Base-by-base conservation (phyloP, 2,113 vertebrate species). In the Ursus arctos region DNA sequence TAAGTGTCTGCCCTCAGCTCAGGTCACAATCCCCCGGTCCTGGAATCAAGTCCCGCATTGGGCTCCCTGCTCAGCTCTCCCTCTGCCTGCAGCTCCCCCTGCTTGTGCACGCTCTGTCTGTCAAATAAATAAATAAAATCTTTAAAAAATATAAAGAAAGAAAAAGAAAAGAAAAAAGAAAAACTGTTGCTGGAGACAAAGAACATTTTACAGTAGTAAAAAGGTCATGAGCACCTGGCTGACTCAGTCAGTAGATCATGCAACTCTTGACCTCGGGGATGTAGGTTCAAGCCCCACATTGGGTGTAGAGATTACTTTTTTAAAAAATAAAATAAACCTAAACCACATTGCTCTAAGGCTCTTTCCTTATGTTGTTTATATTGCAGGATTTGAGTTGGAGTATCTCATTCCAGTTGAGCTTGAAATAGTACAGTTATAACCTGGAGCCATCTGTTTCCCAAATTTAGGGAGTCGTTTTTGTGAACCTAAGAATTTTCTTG, bases 401-500 rank as follows among this genome's bases (percentile, higher is more conserved):
- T 57, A 57, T 84, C 82, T 87, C 18, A 43, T 93, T 89, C 87
- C 63, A 95, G 7, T 53, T 83, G 67, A 49, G 14, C 33, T 36
- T 69, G 19, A 74, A 87, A 28, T 43, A 59, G 57, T 72, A 40
- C 14, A 15, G 14, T 82, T 55, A 89, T 74, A 94, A 92, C 43
- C 53, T 55, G 11, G 26, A 89, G 16, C 67, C 59, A 31, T 21
- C 28, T 63, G n/a, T 93, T 85, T 91, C 82, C 33, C 59, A 76
- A 93, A 53, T 43, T 14, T 19, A 40, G 14, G 0, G 16, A 84
- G 65, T 71, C 71, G 28, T 80, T 95, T 96, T 97, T 92, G 79
- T 86, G 49, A 98, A 82, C 43, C 33, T 90, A 47, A n/a, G 6
- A 92, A 80, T 95, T 98, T 97, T 79, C n/a, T 89, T 98, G 57